Conservation (phyloP, 2,888 invertebrate genomes). For the Oasisia sp. region DNA sequence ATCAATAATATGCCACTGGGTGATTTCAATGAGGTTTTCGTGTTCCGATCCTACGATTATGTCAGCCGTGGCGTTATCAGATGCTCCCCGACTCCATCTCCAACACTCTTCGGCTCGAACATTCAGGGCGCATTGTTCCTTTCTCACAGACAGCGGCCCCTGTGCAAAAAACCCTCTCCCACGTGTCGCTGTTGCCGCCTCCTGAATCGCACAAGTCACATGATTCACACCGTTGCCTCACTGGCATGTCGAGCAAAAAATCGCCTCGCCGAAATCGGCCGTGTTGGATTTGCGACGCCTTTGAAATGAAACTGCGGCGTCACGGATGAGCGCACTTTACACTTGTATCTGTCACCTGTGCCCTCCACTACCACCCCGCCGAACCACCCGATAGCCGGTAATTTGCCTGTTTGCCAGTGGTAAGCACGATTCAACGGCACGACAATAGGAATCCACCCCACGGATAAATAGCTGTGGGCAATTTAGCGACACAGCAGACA, state of each 20-base stretch:
- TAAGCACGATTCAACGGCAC: neutral
- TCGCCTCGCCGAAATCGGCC: neutral
- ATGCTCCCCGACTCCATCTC: neutral
- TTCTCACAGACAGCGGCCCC: neutral
- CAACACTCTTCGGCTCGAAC: neutral
- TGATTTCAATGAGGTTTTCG: neutral
- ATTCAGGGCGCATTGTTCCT: neutral
- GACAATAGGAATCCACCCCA: constrained; percentile 13
- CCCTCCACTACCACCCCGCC: neutral
- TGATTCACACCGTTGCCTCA: neutral
- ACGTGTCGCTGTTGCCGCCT: neutral
- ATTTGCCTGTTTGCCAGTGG: constrained; percentile 13
- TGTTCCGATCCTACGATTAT: constrained; percentile 10
- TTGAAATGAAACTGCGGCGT: neutral
- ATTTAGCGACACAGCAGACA: neutral
- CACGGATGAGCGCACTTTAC: neutral
- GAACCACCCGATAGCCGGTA: neutral
- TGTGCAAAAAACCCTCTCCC: neutral
- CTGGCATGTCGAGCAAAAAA: neutral
- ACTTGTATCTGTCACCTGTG: neutral
- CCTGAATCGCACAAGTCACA: neutral
- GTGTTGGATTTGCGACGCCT: neutral
- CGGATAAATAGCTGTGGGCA: constrained; percentile 7
- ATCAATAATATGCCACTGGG: neutral
- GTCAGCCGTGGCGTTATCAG: neutral